Percentiles rank a stretch among this genome's conserved stretches.
These are phyloP conservation scores for Cryptotis parvus DNA, from an alignment of 2,113 vertebrate species.

Conservation along the genomic window DNA sequence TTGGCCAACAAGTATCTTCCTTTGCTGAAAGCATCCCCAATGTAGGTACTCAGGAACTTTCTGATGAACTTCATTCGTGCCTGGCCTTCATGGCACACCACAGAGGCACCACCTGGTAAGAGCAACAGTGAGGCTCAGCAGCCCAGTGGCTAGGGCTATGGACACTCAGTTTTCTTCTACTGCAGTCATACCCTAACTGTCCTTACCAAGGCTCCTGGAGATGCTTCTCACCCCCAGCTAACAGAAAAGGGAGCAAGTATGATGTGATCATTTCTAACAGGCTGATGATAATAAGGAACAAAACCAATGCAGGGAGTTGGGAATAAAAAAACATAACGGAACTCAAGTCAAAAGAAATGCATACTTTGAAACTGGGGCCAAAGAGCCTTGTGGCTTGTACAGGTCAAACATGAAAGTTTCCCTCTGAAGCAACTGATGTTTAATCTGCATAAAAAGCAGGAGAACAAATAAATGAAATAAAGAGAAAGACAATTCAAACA, in stretches of 20 bases:
- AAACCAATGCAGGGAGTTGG: background rate
- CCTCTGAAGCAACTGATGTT: conserved; percentile 59
- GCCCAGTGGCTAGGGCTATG: background rate
- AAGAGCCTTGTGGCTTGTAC: background rate
- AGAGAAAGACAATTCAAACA: conserved; percentile 43
- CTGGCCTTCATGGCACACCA: background rate
- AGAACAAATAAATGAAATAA: background rate
- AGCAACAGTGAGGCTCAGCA: background rate
- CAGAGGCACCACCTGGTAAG: background rate
- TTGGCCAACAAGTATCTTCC: conserved; percentile 58
- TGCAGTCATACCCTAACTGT: background rate
- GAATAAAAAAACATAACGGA: background rate
- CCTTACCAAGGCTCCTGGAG: conserved; percentile 10
- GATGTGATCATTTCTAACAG: background rate
- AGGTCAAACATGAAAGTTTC: background rate
- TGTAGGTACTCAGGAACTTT: background rate
- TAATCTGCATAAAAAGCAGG: conserved; percentile 73
- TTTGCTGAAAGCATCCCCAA: background rate
- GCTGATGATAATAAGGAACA: background rate
- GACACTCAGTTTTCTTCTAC: background rate
- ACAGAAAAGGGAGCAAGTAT: background rate
- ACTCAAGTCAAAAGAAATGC: background rate
- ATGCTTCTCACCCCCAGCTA: too few relatives aligned
- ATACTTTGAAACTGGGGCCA: background rate
- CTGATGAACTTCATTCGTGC: background rate